Percentiles rank a stretch among this genome's conserved stretches.
phyloP scores from a whole-genome alignment of 1,140 invertebrate species.

The Teleogryllus occipitalis region DNA sequence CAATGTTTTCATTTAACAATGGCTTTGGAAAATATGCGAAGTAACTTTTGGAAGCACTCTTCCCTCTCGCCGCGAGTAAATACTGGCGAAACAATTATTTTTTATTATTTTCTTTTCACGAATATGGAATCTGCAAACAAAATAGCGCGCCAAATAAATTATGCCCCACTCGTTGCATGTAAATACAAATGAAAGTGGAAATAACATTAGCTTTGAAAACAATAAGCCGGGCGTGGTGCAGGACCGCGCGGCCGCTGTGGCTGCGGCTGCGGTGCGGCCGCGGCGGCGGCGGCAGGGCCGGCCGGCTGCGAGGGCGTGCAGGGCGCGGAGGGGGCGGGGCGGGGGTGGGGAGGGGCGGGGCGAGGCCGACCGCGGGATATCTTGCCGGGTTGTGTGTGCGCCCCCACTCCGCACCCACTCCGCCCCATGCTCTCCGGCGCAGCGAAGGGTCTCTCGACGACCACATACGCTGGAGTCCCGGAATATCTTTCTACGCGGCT shows the following conservation, averaged over 20 bases:
- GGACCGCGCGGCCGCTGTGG: not conserved
- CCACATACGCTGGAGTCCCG: too few relatives aligned
- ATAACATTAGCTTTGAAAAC: slow-evolving; percentile 5
- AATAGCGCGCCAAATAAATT: not conserved
- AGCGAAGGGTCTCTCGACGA: too few relatives aligned
- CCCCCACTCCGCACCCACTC: too few relatives aligned
- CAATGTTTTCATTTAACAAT: slow-evolving; percentile 6
- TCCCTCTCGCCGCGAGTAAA: not conserved
- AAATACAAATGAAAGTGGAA: slow-evolving; percentile 5
- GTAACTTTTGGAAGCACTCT: not conserved
- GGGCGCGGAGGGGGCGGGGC: too few relatives aligned
- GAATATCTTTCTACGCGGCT: too few relatives aligned
- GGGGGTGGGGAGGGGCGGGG: too few relatives aligned
- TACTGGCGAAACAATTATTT: not conserved
- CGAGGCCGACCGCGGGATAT: too few relatives aligned
- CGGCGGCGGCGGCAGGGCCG: too few relatives aligned
- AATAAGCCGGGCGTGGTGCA: not conserved
- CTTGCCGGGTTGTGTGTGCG: too few relatives aligned
- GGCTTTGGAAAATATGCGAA: not conserved
- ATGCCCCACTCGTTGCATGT: not conserved
- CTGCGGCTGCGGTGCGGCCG: too few relatives aligned
- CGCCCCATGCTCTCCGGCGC: too few relatives aligned
- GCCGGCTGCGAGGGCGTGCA: too few relatives aligned
- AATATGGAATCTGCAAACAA: not conserved
- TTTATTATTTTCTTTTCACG: slow-evolving; percentile 2